phyloP scores from a whole-genome alignment of 2,888 invertebrate species.

The Craniophora ligustri region DNA sequence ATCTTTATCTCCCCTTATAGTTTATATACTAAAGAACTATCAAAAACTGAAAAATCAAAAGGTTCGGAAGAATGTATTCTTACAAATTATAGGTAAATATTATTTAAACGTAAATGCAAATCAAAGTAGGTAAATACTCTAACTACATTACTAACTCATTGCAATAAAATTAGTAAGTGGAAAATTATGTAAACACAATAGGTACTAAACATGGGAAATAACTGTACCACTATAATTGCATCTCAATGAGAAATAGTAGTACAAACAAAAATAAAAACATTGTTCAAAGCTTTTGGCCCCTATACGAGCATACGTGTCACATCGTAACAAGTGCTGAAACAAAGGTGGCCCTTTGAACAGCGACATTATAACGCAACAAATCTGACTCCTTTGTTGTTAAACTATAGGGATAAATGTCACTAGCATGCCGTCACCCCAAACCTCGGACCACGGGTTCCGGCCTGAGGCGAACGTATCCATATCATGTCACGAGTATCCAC shows the following conservation, averaged over 20 bases:
- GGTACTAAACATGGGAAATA: slow-evolving; percentile 20
- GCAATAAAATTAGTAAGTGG: not conserved
- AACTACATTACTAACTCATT: no score
- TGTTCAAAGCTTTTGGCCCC: slow-evolving; percentile 60
- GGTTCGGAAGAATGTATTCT: no score
- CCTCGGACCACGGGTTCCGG: slow-evolving; percentile 21
- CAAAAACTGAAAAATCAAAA: no score
- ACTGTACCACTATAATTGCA: slow-evolving; percentile 10
- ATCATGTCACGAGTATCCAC: slow-evolving; percentile 39
- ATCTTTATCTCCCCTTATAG: no score
- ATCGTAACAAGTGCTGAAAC: slow-evolving; percentile 62
- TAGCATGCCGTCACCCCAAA: slow-evolving; percentile 59
- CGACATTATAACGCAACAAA: slow-evolving; percentile 73
- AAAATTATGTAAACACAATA: not conserved
- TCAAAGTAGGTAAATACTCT: not conserved
- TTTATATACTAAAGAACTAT: no score
- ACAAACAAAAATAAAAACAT: slow-evolving; percentile 48
- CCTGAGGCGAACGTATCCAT: slow-evolving; percentile 37
- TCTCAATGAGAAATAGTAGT: slow-evolving; percentile 18
- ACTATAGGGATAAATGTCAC: slow-evolving; percentile 80
- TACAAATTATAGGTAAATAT: no score
- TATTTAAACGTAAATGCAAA: no score
- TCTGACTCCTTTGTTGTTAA: slow-evolving; percentile 76
- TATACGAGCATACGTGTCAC: slow-evolving; percentile 68
- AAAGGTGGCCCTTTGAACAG: slow-evolving; percentile 65